A percentile compares a stretch with the other conserved stretches of the same genome.
Conservation (phyloP, 2,888 invertebrate genomes). For the Drosophila leonis region DNA sequence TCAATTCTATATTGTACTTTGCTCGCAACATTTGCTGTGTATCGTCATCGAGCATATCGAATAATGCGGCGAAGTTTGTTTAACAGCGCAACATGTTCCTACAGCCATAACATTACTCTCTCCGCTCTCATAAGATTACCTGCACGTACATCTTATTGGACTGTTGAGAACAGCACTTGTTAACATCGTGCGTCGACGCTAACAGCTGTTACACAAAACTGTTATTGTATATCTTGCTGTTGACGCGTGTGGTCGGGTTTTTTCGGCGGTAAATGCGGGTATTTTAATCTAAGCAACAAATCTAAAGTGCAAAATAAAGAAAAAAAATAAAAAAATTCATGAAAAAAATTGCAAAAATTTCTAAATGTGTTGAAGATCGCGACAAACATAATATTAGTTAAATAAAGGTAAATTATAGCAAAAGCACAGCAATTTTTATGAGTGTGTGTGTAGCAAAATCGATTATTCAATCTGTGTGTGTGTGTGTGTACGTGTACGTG, state of each 20-base stretch:
- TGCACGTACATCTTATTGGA: slow-evolving; percentile 19
- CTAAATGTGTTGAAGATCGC: slow-evolving; percentile 66
- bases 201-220: slow-evolving; percentile 57
- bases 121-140: slow-evolving; percentile 9
- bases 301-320: slow-evolving; percentile 60
- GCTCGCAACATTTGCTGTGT: too few relatives aligned
- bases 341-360: slow-evolving; percentile 59
- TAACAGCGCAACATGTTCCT: slow-evolving; percentile 50
- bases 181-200: slow-evolving; percentile 36
- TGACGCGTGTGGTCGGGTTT: slow-evolving; percentile 65
- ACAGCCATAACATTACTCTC: slow-evolving; percentile 19
- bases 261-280: slow-evolving; percentile 77
- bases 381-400: slow-evolving; percentile 56
- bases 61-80: slow-evolving; percentile 2
- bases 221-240: slow-evolving; percentile 64
- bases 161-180: slow-evolving; percentile 24
- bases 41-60: slow-evolving; percentile 22
- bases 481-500: slow-evolving; percentile 32
- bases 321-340: slow-evolving; percentile 47
- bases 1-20: neutral
- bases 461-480: slow-evolving; percentile 75
- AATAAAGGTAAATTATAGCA: slow-evolving; percentile 48
- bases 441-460: slow-evolving; percentile 68
- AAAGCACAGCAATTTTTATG: slow-evolving; percentile 41
- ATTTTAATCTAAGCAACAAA: slow-evolving; percentile 77